Evolutionary conservation across 2,888 invertebrate genomes (phyloP).

Genomic region (Theretra japonica): DNA sequence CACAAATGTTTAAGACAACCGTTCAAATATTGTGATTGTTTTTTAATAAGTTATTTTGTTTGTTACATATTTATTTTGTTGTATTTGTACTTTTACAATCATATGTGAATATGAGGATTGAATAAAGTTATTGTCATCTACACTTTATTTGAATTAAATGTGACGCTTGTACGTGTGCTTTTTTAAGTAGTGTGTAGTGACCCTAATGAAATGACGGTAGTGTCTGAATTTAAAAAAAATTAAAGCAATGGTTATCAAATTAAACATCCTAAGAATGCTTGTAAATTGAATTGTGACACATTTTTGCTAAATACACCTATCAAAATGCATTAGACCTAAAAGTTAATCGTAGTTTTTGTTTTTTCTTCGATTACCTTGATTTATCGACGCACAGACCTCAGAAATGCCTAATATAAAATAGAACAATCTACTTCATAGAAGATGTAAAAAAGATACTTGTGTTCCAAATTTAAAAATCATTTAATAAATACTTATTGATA

Average conservation of each 20-base stretch:
- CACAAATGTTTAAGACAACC: slow-evolving; percentile 23
- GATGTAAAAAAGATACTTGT: too few species aligned
- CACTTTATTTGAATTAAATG: slow-evolving; percentile 20
- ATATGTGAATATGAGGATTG: slow-evolving; percentile 1
- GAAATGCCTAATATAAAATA: too few species aligned
- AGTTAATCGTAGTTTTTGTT: too few species aligned
- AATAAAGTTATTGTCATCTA: slow-evolving; percentile 13
- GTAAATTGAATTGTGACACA: too few species aligned
- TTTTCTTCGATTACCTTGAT: too few species aligned
- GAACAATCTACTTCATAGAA: too few species aligned
- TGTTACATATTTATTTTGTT: slow-evolving; percentile 29
- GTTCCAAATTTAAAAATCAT: too few species aligned
- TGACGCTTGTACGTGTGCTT: slow-evolving; percentile 10
- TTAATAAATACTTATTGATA: too few species aligned
- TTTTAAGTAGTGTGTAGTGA: background rate
- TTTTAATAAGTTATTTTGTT: slow-evolving; percentile 24
- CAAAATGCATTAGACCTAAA: too few species aligned
- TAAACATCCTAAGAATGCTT: background rate
- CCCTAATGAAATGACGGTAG: background rate
- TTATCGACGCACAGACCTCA: too few species aligned
- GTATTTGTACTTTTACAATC: slow-evolving; percentile 25
- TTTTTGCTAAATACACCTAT: too few species aligned
- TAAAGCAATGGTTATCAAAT: background rate
- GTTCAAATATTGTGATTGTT: slow-evolving; percentile 25
- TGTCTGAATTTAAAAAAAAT: background rate